Evolutionary conservation across 2,888 invertebrate species (phyloP).

Genomic region (Epicampocera succincta): DNA sequence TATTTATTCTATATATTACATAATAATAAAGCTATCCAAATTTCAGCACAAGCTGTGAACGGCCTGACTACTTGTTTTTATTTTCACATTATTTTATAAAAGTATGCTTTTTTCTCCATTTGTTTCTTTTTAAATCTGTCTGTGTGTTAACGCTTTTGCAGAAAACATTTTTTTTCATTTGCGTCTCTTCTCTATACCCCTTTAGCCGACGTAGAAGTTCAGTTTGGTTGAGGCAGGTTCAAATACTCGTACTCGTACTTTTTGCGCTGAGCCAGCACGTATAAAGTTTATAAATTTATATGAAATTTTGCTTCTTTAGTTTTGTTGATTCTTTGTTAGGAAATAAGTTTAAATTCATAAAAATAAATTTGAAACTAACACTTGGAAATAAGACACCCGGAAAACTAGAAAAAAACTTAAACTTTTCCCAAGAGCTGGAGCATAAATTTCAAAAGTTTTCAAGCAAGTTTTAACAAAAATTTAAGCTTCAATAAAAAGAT

Average conservation of each 20-base stretch:
- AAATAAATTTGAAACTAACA: slow-evolving; percentile 55
- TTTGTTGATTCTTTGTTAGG: slow-evolving; percentile 24
- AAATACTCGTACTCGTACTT: too few species aligned
- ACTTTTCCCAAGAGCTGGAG: slow-evolving; percentile 24
- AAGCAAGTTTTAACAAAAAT: not conserved
- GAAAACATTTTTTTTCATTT: not conserved
- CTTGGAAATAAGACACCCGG: slow-evolving; percentile 27
- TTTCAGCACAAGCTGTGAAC: too few species aligned
- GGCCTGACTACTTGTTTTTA: not conserved
- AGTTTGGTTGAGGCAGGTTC: slow-evolving; percentile 64
- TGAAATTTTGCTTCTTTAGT: not conserved
- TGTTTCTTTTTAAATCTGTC: not conserved
- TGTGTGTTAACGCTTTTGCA: slow-evolving; percentile 1
- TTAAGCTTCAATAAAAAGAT: too few species aligned
- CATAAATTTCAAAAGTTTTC: slow-evolving; percentile 16
- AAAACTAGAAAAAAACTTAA: slow-evolving; percentile 3
- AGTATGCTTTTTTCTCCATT: not conserved
- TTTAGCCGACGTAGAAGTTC: slow-evolving; percentile 10
- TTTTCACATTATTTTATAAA: too few species aligned
- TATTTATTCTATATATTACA: too few species aligned
- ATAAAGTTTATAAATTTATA: slow-evolving; percentile 63
- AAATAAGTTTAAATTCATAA: slow-evolving; percentile 56
- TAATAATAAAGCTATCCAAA: too few species aligned
- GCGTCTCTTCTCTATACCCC: too few species aligned
- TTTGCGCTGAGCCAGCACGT: slow-evolving; percentile 61